These are phyloP conservation scores for Monodelphis domestica DNA, from an alignment of 2,797 vertebrate genomes.

Conservation along the genomic window DNA sequence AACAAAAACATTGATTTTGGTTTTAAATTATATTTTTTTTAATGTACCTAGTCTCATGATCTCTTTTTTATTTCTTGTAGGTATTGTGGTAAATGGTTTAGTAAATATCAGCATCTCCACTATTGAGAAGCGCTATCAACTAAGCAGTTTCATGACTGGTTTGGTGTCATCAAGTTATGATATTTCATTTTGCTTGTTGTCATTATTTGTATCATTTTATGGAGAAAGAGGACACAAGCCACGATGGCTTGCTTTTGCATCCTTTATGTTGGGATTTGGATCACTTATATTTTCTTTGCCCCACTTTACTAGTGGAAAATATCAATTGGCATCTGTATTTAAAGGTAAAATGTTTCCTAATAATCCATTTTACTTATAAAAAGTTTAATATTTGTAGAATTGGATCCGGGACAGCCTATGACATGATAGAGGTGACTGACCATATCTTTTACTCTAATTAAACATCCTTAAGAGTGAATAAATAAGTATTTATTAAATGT, in stretches of 20 bases:
- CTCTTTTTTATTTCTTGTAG: conserved; percentile 74
- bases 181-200: conserved; percentile 85
- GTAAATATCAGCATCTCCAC: conserved; percentile 88
- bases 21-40: not conserved
- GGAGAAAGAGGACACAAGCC: conserved; percentile 90
- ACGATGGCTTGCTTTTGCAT: conserved; percentile 87
- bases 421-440: not conserved
- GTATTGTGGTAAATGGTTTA: conserved; percentile 87
- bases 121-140: conserved; percentile 88
- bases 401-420: not conserved
- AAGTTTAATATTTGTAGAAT: not conserved
- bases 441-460: not conserved
- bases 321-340: conserved; percentile 80
- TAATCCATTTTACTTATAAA: not conserved
- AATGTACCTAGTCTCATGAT: not conserved
- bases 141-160: conserved; percentile 87
- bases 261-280: conserved; percentile 88
- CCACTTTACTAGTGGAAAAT: conserved; percentile 85
- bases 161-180: conserved; percentile 88
- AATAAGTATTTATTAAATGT: not conserved
- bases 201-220: conserved; percentile 86
- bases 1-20: not conserved
- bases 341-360: conserved; percentile 82
- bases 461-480: not conserved
- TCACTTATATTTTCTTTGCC: conserved; percentile 85